Base-by-base conservation (phyloP, 2,113 vertebrate genomes). In the Drymodes brunneopygia region DNA sequence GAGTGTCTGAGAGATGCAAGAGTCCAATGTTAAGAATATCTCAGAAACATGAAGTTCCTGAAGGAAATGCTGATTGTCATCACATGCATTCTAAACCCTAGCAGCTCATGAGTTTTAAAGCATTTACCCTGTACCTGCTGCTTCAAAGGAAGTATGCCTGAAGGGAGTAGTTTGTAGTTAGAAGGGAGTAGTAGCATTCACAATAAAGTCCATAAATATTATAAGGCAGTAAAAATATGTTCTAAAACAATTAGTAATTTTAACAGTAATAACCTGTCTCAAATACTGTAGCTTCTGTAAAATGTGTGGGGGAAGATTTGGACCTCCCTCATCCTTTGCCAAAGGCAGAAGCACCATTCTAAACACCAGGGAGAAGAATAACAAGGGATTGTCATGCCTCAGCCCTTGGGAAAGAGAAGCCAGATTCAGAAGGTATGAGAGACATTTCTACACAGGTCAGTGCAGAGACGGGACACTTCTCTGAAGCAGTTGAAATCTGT, bases 351-450 rank as follows among this genome's bases (percentile, higher is more conserved):
- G 11, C 40, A 79, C 4, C 0, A 0, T 64, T 79, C 27, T 51
- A 67, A 87, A 58, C 64, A 65, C 10, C 33, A 57, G 65, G 78
- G 78, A 70, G 88, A 91, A 89, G 54, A 93, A 82, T 22, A 89
- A 56, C 10, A 0, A 56, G 48, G 84, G 47, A 50, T 15, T 2
- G 15, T 87, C 45, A 9, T 83, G 54, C 66, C 50, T 81, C 3
- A 27, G 62, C 78, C 50, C 84, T 82, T 94, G 70, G 74, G 78
- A 80, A 91, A 90, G 87, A 91, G 82, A 91, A 91, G 78, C 58
- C 73, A 70, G 66, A 69, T 94, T 83, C 87, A 93, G 72, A 88
- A 95, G 86, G 61, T 58, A 86, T 50, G 74, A 95, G 71, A 94
- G 40, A 79, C 64, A 91, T 95, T 95, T 94, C 70, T 94, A 31